Evolutionary conservation across 2,888 invertebrate species (phyloP).

Genomic region (Branchipolynoe longqiensis): DNA sequence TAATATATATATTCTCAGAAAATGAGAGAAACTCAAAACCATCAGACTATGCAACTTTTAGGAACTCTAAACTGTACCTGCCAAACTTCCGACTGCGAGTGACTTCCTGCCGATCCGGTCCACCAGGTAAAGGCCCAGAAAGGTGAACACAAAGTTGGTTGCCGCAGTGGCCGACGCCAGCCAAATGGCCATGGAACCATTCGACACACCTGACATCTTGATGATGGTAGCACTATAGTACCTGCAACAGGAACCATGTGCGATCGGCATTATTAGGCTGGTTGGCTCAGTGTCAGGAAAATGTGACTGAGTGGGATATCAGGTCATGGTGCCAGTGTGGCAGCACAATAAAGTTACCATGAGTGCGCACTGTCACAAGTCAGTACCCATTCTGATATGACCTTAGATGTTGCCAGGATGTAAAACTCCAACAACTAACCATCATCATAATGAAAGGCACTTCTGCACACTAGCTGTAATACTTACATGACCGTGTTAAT

Average conservation of each 20-base stretch:
- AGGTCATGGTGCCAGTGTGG: no score
- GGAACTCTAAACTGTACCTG: conserved; percentile 80
- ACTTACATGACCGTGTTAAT: conserved; percentile 74
- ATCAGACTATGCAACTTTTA: background rate
- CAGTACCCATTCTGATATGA: no score
- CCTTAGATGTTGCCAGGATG: no score
- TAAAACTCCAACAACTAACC: no score
- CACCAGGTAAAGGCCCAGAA: conserved; percentile 80
- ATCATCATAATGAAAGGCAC: no score
- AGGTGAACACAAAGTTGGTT: conserved; percentile 79
- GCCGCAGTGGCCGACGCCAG: conserved; percentile 78
- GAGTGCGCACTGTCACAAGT: no score
- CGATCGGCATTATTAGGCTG: no score
- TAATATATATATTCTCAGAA: no score
- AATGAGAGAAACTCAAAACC: background rate
- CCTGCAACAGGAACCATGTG: conserved; percentile 74
- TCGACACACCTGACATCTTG: conserved; percentile 80
- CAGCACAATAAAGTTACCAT: no score
- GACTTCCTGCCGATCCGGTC: conserved; percentile 79
- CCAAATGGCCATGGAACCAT: conserved; percentile 79
- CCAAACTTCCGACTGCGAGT: conserved; percentile 77
- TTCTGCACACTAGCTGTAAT: no score
- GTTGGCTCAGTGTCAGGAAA: no score
- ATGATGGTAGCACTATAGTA: conserved; percentile 81
- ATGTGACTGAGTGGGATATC: no score